phyloP scores from a whole-genome alignment of 2,888 invertebrate genomes.

The Quadriops clusia region DNA sequence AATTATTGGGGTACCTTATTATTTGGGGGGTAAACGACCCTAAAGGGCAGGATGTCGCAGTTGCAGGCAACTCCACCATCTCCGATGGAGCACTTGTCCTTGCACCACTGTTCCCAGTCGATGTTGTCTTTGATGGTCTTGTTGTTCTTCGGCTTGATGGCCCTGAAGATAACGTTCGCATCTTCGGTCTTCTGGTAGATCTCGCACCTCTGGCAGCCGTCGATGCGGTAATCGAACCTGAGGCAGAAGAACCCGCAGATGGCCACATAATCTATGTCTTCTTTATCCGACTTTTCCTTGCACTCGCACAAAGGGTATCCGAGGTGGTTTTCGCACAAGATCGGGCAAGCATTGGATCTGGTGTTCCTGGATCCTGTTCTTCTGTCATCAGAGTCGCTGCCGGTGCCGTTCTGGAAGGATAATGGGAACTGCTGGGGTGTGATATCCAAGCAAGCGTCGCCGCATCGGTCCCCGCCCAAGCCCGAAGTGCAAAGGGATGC shows the following conservation, averaged over 20 bases:
- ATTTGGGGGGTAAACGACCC: too few species aligned
- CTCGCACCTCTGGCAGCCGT: constrained; percentile 37
- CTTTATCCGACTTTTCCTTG: constrained; percentile 17
- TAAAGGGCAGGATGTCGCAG: constrained; percentile 56
- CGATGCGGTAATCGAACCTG: constrained; percentile 27
- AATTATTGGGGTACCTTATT: too few species aligned
- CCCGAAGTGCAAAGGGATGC: constrained; percentile 34
- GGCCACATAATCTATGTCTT: constrained; percentile 33
- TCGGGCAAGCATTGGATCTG: constrained; percentile 44
- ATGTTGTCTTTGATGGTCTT: constrained; percentile 13
- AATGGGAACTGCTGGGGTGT: constrained; percentile 38
- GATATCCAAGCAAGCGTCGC: constrained; percentile 40
- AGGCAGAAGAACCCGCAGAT: constrained; percentile 44
- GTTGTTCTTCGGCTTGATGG: too few species aligned
- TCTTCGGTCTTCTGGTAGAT: constrained; percentile 8
- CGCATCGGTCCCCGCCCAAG: constrained; percentile 46
- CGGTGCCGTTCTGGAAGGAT: constrained; percentile 20
- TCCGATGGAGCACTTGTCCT: constrained; percentile 50
- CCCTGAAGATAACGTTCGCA: background rate
- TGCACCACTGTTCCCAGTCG: constrained; percentile 56
- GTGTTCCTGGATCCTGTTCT: constrained; percentile 27
- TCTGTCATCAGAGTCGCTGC: constrained; percentile 10
- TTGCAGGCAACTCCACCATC: constrained; percentile 67
- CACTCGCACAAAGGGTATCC: constrained; percentile 47
- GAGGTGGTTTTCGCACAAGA: constrained; percentile 47